Evolutionary conservation across 2,797 vertebrate genomes (phyloP).

Genomic region (Falco concolor): DNA sequence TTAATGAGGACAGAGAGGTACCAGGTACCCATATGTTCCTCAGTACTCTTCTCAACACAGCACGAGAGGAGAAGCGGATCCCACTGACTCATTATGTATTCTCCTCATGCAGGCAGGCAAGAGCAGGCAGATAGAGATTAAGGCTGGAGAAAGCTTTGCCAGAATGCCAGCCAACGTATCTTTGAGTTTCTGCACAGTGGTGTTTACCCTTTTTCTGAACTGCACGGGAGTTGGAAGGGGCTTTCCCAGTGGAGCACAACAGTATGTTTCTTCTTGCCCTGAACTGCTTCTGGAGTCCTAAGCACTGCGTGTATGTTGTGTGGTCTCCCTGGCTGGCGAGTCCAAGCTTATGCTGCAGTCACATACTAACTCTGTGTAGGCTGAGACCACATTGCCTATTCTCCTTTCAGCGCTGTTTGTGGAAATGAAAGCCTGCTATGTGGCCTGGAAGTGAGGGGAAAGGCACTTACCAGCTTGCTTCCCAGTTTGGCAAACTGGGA

Average conservation of each 20-base stretch:
- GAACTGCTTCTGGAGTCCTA: background rate
- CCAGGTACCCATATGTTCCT: background rate
- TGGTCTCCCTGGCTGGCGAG: background rate
- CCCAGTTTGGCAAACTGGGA: background rate
- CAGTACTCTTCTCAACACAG: background rate
- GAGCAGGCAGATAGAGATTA: background rate
- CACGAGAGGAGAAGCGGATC: background rate
- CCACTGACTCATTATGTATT: background rate
- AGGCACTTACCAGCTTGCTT: background rate
- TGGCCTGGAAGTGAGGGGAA: background rate
- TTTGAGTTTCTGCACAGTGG: background rate
- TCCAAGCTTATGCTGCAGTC: background rate
- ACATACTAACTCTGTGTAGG: background rate
- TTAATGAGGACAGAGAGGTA: background rate
- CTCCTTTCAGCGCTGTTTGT: background rate
- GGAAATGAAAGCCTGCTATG: background rate
- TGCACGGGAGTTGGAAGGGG: background rate
- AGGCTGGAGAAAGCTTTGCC: background rate
- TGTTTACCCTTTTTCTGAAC: background rate
- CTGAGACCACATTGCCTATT: background rate
- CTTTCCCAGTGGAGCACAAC: background rate
- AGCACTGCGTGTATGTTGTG: background rate
- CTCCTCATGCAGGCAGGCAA: background rate
- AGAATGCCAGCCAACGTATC: background rate
- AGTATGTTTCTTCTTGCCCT: background rate